These are phyloP conservation scores for Corythoichthys intestinalis DNA, from an alignment of 2,113 vertebrate species.

Conservation along the genomic window DNA sequence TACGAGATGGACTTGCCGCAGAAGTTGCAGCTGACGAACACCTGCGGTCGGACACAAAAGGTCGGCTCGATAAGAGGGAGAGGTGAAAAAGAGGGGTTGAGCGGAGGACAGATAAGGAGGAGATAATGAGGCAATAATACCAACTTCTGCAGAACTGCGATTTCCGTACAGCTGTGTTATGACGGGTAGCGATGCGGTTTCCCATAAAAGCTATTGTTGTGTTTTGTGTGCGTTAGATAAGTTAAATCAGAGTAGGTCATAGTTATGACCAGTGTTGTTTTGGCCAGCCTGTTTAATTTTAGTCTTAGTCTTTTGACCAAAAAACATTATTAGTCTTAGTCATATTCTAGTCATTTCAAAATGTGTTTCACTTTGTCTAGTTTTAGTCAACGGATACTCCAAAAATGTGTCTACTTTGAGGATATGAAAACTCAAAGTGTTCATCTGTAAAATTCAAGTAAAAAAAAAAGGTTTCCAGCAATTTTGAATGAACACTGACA, in stretches of 20 bases:
- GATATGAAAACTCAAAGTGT: too few species aligned
- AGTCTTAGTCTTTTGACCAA: too few species aligned
- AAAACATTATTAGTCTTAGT: too few species aligned
- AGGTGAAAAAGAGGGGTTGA: constrained; percentile 6
- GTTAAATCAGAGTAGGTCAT: not conserved
- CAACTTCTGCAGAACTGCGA: constrained; percentile 9
- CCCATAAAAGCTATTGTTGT: not conserved
- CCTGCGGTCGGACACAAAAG: constrained; percentile 70
- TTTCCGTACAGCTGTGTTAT: not conserved
- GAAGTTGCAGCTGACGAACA: constrained; percentile 99
- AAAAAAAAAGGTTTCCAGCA: too few species aligned
- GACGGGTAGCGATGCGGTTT: not conserved
- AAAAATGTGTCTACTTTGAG: too few species aligned
- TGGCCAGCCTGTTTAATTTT: too few species aligned
- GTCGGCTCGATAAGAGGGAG: constrained; percentile 30
- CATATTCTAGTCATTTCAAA: too few species aligned
- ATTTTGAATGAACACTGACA: too few species aligned
- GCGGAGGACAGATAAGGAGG: constrained; percentile 23
- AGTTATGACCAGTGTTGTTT: too few species aligned
- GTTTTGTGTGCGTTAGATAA: not conserved
- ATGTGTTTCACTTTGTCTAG: too few species aligned
- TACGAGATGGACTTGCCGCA: constrained; percentile 98
- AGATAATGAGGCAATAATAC: constrained; percentile 39
- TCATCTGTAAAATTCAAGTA: too few species aligned
- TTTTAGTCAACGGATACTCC: too few species aligned